Conservation (phyloP, 2,113 vertebrate species). For the Oxyura jamaicensis region DNA sequence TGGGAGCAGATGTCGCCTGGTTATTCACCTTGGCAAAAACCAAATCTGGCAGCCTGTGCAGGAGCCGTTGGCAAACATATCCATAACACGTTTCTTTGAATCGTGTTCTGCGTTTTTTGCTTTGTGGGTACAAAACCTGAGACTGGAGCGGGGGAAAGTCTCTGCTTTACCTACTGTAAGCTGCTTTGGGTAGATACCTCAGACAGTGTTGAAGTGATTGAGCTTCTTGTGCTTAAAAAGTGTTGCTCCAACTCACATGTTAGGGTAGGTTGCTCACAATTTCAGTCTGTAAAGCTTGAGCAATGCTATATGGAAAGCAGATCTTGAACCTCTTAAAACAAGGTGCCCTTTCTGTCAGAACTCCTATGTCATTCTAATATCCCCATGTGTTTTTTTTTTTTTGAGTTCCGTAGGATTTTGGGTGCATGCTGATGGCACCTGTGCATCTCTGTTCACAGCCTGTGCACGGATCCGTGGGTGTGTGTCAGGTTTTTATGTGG, state of each 20-base stretch:
- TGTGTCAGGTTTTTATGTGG: neutral
- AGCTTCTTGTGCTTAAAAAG: neutral
- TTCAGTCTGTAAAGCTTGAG: neutral
- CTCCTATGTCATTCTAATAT: neutral
- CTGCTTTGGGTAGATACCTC: neutral
- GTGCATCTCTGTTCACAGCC: neutral
- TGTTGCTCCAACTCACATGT: neutral
- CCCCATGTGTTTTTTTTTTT: neutral
- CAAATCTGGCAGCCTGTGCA: accelerated
- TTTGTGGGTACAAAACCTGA: neutral
- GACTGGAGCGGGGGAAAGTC: neutral
- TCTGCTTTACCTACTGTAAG: neutral
- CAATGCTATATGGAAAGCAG: neutral
- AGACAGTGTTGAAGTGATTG: accelerated
- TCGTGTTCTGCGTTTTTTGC: neutral
- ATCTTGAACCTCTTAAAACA: neutral
- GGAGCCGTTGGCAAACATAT: accelerated
- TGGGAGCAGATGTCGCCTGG: neutral
- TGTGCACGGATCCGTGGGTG: accelerated
- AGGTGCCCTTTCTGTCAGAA: neutral
- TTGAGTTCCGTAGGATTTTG: neutral
- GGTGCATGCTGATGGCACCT: neutral
- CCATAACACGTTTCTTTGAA: accelerated
- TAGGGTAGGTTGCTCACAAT: neutral
- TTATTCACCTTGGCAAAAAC: neutral